Evolutionary conservation across 2,797 vertebrate species (phyloP).

Genomic region (Phylloscopus collybita): DNA sequence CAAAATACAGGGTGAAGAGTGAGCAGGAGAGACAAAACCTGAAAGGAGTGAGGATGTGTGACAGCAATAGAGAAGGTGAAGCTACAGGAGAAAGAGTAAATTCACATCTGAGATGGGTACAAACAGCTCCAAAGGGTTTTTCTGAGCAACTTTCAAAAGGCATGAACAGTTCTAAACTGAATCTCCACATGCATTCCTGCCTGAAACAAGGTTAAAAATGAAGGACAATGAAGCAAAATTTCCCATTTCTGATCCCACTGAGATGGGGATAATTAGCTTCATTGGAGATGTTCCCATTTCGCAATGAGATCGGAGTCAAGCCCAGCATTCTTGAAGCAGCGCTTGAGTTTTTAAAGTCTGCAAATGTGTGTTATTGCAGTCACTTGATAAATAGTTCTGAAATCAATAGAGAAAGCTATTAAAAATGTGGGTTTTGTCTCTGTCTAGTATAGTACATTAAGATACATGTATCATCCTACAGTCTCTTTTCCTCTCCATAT

Average conservation of each 20-base stretch:
- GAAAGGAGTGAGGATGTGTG: not conserved
- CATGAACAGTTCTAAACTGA: not conserved
- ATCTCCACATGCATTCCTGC: accelerated
- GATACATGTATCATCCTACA: not conserved
- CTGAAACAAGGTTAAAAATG: not conserved
- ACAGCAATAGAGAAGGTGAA: not conserved
- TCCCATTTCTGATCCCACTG: not conserved
- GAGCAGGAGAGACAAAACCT: not conserved
- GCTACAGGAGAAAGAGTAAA: not conserved
- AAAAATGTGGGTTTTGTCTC: constrained; percentile 61
- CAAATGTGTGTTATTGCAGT: not conserved
- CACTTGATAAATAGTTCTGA: constrained; percentile 36
- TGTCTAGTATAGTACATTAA: constrained; percentile 48
- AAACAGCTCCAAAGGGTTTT: not conserved
- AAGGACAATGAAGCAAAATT: not conserved
- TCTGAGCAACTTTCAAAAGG: not conserved
- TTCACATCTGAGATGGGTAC: not conserved
- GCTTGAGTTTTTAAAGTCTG: not conserved
- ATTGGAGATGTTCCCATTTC: not conserved
- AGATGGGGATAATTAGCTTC: not conserved
- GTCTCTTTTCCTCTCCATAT: not conserved
- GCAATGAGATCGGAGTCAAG: not conserved
- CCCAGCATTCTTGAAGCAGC: not conserved
- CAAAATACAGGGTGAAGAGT: not conserved
- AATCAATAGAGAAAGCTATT: constrained; percentile 64